Base-by-base conservation (phyloP, 2,113 vertebrate species). In the Siniperca knerii region DNA sequence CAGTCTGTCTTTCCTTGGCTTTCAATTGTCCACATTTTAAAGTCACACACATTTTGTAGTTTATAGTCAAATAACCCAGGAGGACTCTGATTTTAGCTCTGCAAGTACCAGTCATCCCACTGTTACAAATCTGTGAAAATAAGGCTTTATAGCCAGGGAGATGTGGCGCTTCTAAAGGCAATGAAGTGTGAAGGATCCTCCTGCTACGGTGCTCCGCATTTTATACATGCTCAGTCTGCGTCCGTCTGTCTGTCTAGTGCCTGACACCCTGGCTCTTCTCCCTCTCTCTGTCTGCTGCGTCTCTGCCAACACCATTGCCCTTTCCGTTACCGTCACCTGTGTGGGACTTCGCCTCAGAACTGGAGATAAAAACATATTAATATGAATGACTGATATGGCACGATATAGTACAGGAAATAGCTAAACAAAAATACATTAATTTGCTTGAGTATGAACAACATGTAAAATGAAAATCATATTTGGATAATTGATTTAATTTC, bases 101-200 rank as follows among this genome's bases (percentile, higher is more conserved):
- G 60, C 74, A 74, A 62, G 44, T 89, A 72, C 71, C 81, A 87
- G 82, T 75, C 83, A 81, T 83, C 55, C 66, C 83, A 84, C 88
- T 86, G 89, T 90, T 79, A 86, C 85, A 90, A 84, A 92, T 91
- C 77, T 82, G 75, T 88, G 86, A 73, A 90, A 90, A 87, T 76
- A 82, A 78, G 67, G 88, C 86, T 89, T 87, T 85, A 83, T 85
- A 91, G 78, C 80, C 77, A 48, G 42, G 64, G 76, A 93, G 75
- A 92, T 87, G 82, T 79, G 79, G 79, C 87, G 85, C 77, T 89
- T 87, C 83, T 84, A 72, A 87, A 92, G 77, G 88, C 78, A 82
- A 89, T 93, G 89, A 89, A 83, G 79, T 89, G 80, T 90, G 88
- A 93, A 89, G 88, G 88, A 85, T 91, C 74, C 85, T 92, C 88